Evolutionary conservation across 2,888 invertebrate genomes (phyloP).

Genomic region (Metopia argyrocephala): DNA sequence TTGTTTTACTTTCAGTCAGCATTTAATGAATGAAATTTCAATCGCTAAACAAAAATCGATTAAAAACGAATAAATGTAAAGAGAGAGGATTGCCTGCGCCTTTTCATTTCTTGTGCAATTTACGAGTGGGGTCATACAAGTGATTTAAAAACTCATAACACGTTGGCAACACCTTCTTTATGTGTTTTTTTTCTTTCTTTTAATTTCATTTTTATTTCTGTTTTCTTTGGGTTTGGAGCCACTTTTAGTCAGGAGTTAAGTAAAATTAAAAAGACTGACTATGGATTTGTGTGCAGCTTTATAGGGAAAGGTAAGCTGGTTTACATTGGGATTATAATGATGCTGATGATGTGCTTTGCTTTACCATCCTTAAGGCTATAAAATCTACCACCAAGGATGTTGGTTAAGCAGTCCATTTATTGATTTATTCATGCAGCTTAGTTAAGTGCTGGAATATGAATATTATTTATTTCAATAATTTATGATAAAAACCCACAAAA

Average conservation of each 20-base stretch:
- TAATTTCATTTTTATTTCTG: neutral
- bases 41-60: slow-evolving; percentile 72
- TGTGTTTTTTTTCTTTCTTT: slow-evolving; percentile 15
- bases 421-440: neutral
- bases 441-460: slow-evolving; percentile 23
- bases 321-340: slow-evolving; percentile 10
- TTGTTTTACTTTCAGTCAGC: neutral
- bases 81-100: slow-evolving; percentile 2
- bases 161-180: slow-evolving; percentile 75
- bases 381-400: neutral
- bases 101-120: slow-evolving; percentile 51
- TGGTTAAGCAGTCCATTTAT: neutral
- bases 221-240: slow-evolving; percentile 50
- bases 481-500: slow-evolving; percentile 52
- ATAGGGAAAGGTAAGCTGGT: neutral
- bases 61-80: slow-evolving; percentile 75
- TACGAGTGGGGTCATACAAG: slow-evolving; percentile 55
- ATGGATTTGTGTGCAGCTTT: slow-evolving; percentile 68
- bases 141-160: slow-evolving; percentile 77
- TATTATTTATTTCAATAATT: slow-evolving; percentile 68
- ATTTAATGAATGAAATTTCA: slow-evolving; percentile 41
- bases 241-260: neutral
- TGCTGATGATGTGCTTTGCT: slow-evolving; percentile 27
- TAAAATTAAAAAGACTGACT: slow-evolving; percentile 66
- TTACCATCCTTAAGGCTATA: slow-evolving; percentile 50